Evolutionary conservation across 2,113 vertebrate genomes (phyloP).

Genomic region (Glareola pratincola): DNA sequence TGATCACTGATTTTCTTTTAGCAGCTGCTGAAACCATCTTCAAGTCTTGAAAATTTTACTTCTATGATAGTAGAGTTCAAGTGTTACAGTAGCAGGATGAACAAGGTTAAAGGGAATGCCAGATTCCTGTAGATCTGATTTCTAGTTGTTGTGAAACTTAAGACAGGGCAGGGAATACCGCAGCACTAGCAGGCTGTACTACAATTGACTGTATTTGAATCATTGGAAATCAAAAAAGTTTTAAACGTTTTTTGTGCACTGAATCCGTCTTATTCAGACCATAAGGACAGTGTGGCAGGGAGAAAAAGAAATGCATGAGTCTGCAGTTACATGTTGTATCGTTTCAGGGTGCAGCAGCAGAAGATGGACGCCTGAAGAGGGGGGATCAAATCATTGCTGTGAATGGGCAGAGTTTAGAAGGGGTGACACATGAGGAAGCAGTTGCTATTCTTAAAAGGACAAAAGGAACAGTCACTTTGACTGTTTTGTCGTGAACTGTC

Average conservation of each 20-base stretch:
- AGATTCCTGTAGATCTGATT: background rate
- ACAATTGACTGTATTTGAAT: background rate
- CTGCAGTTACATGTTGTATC: background rate
- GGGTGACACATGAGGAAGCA: constrained; percentile 94
- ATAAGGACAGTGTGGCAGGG: background rate
- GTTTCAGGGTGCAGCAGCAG: constrained; percentile 91
- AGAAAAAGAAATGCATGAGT: background rate
- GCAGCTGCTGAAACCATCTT: background rate
- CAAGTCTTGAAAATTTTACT: background rate
- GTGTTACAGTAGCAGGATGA: background rate
- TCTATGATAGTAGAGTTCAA: background rate
- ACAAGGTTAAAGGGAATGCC: background rate
- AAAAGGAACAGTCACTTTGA: constrained; percentile 91
- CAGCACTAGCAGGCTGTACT: background rate
- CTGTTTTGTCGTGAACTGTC: constrained; percentile 84
- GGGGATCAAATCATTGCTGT: constrained; percentile 98
- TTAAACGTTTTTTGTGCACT: background rate
- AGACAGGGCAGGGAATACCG: background rate
- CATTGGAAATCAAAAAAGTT: background rate
- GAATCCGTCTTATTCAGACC: background rate
- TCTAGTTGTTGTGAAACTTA: background rate
- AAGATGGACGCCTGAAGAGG: constrained; percentile 92
- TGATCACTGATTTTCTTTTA: background rate
- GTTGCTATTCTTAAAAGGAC: constrained; percentile 94
- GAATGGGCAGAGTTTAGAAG: constrained; percentile 92